Evolutionary conservation across 2,113 vertebrate genomes (phyloP).

Genomic region (Lutjanus erythropterus): DNA sequence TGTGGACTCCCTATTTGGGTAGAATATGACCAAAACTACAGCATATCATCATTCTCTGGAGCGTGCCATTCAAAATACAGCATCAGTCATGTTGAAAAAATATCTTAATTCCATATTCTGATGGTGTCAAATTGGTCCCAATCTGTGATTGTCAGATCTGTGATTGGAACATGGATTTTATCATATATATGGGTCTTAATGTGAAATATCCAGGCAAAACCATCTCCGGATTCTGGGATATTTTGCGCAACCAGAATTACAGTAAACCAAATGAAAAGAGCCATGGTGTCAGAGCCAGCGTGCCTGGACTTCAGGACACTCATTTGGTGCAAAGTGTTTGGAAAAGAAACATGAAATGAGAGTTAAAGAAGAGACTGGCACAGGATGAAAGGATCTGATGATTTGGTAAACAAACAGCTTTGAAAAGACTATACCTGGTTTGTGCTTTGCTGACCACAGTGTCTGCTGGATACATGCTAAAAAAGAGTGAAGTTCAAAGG

Average conservation of each 20-base stretch:
- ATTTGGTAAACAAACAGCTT: slow-evolving; percentile 8
- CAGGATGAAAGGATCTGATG: not conserved
- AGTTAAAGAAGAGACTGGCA: slow-evolving; percentile 5
- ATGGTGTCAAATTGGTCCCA: no score
- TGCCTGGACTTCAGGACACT: slow-evolving; percentile 1
- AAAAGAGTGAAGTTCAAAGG: slow-evolving; percentile 70
- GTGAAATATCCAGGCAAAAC: no score
- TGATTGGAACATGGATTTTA: no score
- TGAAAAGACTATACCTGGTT: slow-evolving; percentile 89
- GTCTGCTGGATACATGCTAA: slow-evolving; percentile 96
- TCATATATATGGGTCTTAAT: no score
- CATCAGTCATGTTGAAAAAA: no score
- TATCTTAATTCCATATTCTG: no score
- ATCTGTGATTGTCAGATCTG: no score
- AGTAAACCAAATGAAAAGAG: slow-evolving; percentile 1
- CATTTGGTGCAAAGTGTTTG: not conserved
- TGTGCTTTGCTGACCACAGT: slow-evolving; percentile 97
- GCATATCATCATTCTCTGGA: no score
- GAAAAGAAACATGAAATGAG: slow-evolving; percentile 17
- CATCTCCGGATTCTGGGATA: no score
- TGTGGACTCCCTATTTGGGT: no score
- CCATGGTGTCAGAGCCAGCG: not conserved
- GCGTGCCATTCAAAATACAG: no score
- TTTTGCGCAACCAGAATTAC: not conserved
- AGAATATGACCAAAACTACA: no score